These are phyloP conservation scores for Pygocentrus nattereri DNA, from an alignment of 2,797 vertebrate species.

Conservation along the genomic window DNA sequence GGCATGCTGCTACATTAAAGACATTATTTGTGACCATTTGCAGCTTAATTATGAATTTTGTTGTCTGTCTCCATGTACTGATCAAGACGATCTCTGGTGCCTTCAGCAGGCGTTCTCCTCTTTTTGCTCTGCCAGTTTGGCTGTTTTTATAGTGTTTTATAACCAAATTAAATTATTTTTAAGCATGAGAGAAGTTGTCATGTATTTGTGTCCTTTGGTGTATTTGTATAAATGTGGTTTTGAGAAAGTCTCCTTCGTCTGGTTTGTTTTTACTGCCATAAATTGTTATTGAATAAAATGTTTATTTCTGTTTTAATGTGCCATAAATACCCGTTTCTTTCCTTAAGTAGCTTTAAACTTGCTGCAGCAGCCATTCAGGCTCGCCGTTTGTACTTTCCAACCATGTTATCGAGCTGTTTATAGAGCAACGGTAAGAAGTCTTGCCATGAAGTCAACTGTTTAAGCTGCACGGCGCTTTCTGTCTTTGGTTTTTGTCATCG, in stretches of 20 bases:
- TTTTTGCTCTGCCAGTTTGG: neutral
- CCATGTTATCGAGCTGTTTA: neutral
- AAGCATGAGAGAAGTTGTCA: neutral
- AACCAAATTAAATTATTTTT: neutral
- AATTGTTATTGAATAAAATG: constrained; percentile 12
- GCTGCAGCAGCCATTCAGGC: neutral
- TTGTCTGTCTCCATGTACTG: too few species aligned
- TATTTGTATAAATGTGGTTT: constrained; percentile 19
- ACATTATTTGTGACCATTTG: too few species aligned
- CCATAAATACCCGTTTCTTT: neutral
- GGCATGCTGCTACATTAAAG: too few species aligned
- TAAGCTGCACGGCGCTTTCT: neutral
- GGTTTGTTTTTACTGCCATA: neutral
- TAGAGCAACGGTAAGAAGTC: neutral
- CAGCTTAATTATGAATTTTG: too few species aligned
- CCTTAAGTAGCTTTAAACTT: neutral
- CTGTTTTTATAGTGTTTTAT: neutral
- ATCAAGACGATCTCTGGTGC: constrained; percentile 33
- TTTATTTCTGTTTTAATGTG: constrained; percentile 2
- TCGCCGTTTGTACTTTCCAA: neutral
- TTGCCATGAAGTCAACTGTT: neutral
- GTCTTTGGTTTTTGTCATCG: neutral
- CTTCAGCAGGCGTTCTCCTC: neutral
- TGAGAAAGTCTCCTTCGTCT: neutral
- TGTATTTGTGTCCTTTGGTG: neutral